phyloP scores from a whole-genome alignment of 2,888 invertebrate genomes.

The Dolomedes plantarius region DNA sequence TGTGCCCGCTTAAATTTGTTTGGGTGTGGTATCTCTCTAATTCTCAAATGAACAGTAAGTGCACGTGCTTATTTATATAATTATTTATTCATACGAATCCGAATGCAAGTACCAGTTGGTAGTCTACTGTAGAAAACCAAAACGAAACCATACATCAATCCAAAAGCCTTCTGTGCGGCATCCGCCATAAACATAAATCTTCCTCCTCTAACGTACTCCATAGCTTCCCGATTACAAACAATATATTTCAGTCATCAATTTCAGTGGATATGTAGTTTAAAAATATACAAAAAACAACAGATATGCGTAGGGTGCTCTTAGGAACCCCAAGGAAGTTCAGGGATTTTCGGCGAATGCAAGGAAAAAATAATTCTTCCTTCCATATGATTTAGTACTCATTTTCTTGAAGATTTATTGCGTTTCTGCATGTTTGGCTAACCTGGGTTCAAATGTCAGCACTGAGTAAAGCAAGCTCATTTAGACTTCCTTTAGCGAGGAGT shows the following conservation, averaged over 20 bases:
- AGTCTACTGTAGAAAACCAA: too few relatives aligned
- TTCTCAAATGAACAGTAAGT: too few relatives aligned
- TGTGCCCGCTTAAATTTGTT: too few relatives aligned
- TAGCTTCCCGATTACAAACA: neutral
- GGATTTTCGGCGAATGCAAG: neutral
- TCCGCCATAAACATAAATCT: conserved; percentile 5
- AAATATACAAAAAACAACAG: neutral
- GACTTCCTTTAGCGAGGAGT: too few relatives aligned
- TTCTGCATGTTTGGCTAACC: neutral
- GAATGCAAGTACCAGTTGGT: too few relatives aligned
- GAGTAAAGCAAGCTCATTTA: neutral
- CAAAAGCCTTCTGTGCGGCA: too few relatives aligned
- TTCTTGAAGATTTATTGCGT: neutral
- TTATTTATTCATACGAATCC: too few relatives aligned
- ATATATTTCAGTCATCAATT: neutral
- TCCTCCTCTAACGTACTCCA: neutral
- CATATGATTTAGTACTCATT: neutral
- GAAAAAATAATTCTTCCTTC: neutral
- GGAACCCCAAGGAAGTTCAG: neutral
- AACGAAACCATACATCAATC: too few relatives aligned
- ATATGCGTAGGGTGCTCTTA: neutral
- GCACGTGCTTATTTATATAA: too few relatives aligned
- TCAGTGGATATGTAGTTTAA: neutral
- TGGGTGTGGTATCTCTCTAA: too few relatives aligned
- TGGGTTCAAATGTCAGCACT: neutral